Evolutionary conservation across 2,888 invertebrate species (phyloP).

Genomic region (Oegoconia quadripuncta): DNA sequence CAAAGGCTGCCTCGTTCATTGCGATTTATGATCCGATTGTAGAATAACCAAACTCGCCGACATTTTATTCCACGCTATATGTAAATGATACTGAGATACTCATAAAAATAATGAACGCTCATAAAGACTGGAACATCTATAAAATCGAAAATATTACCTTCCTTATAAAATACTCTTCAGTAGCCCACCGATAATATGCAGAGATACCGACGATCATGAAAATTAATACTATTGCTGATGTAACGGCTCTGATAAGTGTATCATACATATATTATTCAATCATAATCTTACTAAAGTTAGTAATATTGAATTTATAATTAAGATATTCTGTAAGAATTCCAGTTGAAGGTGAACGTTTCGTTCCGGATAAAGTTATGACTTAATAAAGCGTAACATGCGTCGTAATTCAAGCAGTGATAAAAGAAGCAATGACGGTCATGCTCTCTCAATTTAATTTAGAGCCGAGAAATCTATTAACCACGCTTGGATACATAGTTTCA

Average conservation of each 20-base stretch:
- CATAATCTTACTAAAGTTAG: constrained; percentile 32
- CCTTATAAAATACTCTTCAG: constrained; percentile 19
- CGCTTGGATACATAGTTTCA: constrained; percentile 19
- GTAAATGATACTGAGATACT: constrained; percentile 4
- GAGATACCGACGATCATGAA: constrained; percentile 20
- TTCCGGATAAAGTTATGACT: constrained; percentile 64
- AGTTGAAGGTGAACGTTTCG: constrained; percentile 43
- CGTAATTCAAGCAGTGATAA: constrained; percentile 59
- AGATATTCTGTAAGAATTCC: constrained; percentile 39
- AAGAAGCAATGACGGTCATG: constrained; percentile 47
- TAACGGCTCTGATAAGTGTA: constrained; percentile 28
- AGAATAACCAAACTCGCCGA: constrained; percentile 33
- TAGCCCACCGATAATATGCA: constrained; percentile 15
- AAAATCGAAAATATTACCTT: constrained; percentile 7
- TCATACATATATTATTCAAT: constrained; percentile 26
- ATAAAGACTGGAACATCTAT: constrained; percentile 4
- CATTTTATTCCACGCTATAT: constrained; percentile 21
- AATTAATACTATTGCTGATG: constrained; percentile 26
- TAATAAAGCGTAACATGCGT: constrained; percentile 55
- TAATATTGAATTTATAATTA: constrained; percentile 38
- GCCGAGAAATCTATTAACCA: constrained; percentile 59
- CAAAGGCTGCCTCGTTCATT: constrained; percentile 30
- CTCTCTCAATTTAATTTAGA: constrained; percentile 39
- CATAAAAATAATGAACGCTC: constrained; percentile 5
- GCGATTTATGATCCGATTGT: constrained; percentile 53